Evolutionary conservation across 2,888 invertebrate genomes (phyloP), one percentile per base, ranked within the genome.

Genomic region (Idaea biselata): DNA sequence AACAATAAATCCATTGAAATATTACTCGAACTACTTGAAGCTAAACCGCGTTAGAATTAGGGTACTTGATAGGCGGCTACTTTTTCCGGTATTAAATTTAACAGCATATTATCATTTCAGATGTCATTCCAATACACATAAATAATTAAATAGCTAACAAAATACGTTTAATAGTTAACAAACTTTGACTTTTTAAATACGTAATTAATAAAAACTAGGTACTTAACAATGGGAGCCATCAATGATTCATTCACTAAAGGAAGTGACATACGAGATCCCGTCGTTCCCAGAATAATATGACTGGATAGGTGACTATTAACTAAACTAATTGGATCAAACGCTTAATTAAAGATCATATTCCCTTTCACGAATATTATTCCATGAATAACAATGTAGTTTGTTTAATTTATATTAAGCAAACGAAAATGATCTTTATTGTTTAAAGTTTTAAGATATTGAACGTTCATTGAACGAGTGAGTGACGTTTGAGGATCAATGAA

Each of bases 261-360:
- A 60, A 33, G 33, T 33, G 55, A 56, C 56, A 55, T 55, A 32
- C 16, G 18, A 55, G 60, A 44, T 44, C 44, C 44, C 44, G 44
- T 44, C 5, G 75, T 88, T 88, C 89, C 76, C 67, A 80, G 89
- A 87, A 86, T 75, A 44, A 44, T 73, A 77, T 86, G 84, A 84
- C 73, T 73, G 78, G 77, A 77, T 81, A 73, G 80, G 84, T 82
- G 80, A 83, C 76, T 83, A 55, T 66, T 59, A 61, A 44, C 44
- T 66, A 67, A 61, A 44, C 44, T 66, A 67, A 69, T 71, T 69
- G 61, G 59, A 66, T 63, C 61, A 66, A 58, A 33, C 60, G 60
- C 65, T 65, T 68, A 65, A 62, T 61, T 66, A 64, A 67, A 60
- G 63, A 63, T 64, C 59, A 62, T 66, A 66, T 63, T 67, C 59